These are phyloP conservation scores for Gandaritis pyraliata DNA, from an alignment of 2,888 invertebrate species.

Conservation along the genomic window DNA sequence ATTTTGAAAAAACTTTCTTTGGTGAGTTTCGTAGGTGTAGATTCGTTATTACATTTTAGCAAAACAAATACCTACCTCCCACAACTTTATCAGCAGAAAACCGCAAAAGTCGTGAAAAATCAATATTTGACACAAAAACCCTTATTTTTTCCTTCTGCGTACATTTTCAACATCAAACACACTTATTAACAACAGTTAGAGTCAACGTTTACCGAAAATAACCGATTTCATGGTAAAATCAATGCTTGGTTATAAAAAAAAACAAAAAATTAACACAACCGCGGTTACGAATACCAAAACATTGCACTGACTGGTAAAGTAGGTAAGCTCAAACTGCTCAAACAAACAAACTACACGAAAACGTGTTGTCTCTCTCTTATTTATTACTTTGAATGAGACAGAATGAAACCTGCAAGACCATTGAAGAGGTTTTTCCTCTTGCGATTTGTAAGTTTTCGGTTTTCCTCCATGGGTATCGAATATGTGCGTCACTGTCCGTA, in stretches of 20 bases:
- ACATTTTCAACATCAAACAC: conserved; percentile 7
- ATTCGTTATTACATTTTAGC: not conserved
- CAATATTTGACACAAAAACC: conserved; percentile 31
- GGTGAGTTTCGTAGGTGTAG: too few relatives aligned
- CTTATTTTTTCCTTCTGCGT: not conserved
- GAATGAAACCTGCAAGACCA: conserved; percentile 3
- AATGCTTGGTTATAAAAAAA: conserved; percentile 5
- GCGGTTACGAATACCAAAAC: conserved; percentile 26
- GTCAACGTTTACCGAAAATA: not conserved
- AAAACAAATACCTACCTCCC: not conserved
- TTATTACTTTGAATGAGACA: conserved; percentile 27
- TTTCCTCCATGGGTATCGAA: conserved; percentile 10
- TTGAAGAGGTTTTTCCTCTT: not conserved
- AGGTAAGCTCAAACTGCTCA: too few relatives aligned
- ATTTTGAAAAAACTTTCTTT: too few relatives aligned
- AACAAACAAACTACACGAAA: conserved; percentile 8
- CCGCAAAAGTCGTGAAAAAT: conserved; percentile 31
- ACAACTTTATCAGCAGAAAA: not conserved
- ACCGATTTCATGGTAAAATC: conserved; percentile 23
- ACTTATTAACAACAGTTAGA: not conserved
- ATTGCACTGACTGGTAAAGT: conserved; percentile 24
- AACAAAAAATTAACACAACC: conserved; percentile 24
- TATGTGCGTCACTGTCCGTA: not conserved
- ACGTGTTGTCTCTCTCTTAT: conserved; percentile 21
- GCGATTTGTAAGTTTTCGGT: not conserved